These are phyloP conservation scores for Pelobates cultripes DNA, from an alignment of 2,797 vertebrate species.

Conservation along the genomic window DNA sequence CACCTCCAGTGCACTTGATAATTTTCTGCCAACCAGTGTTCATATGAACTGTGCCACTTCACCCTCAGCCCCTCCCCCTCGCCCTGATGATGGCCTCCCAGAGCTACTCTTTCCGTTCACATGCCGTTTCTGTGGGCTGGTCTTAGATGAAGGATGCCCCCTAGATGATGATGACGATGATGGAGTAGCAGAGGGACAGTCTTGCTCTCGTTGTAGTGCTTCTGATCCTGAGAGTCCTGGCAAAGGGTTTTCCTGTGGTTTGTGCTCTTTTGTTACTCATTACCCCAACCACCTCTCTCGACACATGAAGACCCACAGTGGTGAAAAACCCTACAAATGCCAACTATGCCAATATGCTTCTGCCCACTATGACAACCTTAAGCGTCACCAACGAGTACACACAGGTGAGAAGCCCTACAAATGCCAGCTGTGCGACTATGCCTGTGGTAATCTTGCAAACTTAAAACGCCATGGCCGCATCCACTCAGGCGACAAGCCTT, in stretches of 20 bases:
- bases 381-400: constrained; percentile 90
- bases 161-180: constrained; percentile 69
- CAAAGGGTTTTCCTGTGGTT: constrained; percentile 81
- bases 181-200: constrained; percentile 76
- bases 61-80: constrained; percentile 64
- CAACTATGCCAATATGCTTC: constrained; percentile 90
- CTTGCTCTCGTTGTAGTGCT: constrained; percentile 82
- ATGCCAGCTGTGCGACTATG: constrained; percentile 89
- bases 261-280: constrained; percentile 87
- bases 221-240: constrained; percentile 74
- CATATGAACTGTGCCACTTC: constrained; percentile 67
- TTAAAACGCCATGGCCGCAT: constrained; percentile 93
- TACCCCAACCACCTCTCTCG: constrained; percentile 94
- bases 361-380: constrained; percentile 93
- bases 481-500: constrained; percentile 96
- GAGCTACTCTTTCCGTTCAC: constrained; percentile 91
- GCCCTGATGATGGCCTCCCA: constrained; percentile 75
- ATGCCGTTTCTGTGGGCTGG: constrained; percentile 84
- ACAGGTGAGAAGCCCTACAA: constrained; percentile 95
- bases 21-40: constrained; percentile 81
- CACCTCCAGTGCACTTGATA: constrained; percentile 66
- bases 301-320: constrained; percentile 92
- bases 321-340: constrained; percentile 90
- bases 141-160: constrained; percentile 80
- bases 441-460: constrained; percentile 95